These are phyloP conservation scores for Lasioglossum malachurum DNA, from an alignment of 2,888 invertebrate species.

Conservation along the genomic window DNA sequence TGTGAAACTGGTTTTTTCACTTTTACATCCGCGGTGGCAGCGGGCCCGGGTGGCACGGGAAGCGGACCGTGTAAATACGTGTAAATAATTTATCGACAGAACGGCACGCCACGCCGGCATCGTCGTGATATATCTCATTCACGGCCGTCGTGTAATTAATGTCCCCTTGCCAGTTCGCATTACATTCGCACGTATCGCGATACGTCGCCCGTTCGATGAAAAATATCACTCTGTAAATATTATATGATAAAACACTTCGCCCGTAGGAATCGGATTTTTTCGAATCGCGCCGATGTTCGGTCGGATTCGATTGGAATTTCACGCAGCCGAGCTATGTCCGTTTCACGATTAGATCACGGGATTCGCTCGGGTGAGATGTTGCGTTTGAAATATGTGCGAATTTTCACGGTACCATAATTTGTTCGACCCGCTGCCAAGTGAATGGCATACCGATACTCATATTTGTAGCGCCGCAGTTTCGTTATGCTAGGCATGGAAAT, in stretches of 20 bases:
- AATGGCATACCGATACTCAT: background rate
- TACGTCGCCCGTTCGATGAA: constrained; percentile 16
- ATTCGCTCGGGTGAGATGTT: background rate
- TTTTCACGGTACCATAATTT: background rate
- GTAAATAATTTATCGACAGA: constrained; percentile 69
- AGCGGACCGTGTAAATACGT: constrained; percentile 60
- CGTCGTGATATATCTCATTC: constrained; percentile 63
- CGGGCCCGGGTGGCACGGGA: constrained; percentile 43
- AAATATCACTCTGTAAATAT: constrained; percentile 1
- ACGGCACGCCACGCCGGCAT: constrained; percentile 40
- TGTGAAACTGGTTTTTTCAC: constrained; percentile 70
- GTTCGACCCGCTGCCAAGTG: background rate
- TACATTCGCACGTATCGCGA: constrained; percentile 23
- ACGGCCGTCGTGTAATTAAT: constrained; percentile 64
- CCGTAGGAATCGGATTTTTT: background rate
- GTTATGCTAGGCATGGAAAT: background rate
- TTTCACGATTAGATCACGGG: background rate
- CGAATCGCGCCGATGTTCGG: background rate
- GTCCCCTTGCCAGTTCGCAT: constrained; percentile 46
- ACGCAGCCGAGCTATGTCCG: background rate
- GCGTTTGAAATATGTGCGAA: background rate
- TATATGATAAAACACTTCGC: background rate
- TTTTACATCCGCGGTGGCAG: constrained; percentile 55
- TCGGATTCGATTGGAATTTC: background rate
- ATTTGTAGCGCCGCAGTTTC: background rate